A percentile compares a stretch with the other conserved stretches of the same genome.
These are phyloP conservation scores for Strongylocentrotus purpuratus DNA, from an alignment of 35 echinoderm and acorn worm genomes.

Conservation along the genomic window DNA sequence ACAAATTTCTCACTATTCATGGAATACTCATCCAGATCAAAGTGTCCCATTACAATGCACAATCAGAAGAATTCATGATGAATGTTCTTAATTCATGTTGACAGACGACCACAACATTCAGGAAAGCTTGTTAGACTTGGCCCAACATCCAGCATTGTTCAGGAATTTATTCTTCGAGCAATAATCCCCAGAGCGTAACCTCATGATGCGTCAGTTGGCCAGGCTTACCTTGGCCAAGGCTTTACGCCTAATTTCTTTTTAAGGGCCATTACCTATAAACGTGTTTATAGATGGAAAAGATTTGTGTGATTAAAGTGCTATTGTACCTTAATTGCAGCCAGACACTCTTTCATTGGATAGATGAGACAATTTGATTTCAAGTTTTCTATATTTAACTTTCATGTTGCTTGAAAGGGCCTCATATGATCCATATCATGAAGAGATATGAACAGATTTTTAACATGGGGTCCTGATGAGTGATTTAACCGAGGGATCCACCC, in stretches of 20 bases:
- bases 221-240: background rate
- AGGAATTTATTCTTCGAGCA: background rate
- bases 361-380: background rate
- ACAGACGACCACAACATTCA: background rate
- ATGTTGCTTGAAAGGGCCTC: too few relatives aligned
- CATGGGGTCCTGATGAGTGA: background rate
- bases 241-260: background rate
- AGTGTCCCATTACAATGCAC: background rate
- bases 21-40: background rate
- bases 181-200: background rate
- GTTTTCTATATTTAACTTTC: too few relatives aligned
- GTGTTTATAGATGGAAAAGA: background rate
- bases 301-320: background rate
- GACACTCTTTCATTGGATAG: background rate
- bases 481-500: background rate
- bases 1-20: background rate
- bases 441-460: background rate
- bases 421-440: background rate
- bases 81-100: constrained; percentile 4
- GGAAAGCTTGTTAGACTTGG: constrained; percentile 9
- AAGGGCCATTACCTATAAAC: background rate
- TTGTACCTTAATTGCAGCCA: background rate
- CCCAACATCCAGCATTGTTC: background rate
- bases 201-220: background rate
- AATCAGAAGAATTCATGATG: background rate